Percentiles rank a stretch among this genome's conserved stretches.
These are phyloP conservation scores for Stercorarius parasiticus DNA, from an alignment of 2,113 vertebrate species.

Conservation along the genomic window DNA sequence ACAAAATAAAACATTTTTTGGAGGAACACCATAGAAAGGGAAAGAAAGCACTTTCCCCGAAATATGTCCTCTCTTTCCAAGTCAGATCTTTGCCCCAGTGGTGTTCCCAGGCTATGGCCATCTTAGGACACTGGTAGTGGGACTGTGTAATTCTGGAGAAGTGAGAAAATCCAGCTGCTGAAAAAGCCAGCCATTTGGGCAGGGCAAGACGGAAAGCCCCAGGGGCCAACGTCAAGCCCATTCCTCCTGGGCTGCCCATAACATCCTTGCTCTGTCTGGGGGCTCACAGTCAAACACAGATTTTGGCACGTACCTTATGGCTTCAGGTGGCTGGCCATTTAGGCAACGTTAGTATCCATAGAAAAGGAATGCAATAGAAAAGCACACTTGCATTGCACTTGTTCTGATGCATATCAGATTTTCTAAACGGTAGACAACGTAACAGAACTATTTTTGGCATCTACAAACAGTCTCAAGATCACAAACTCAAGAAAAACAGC, in stretches of 20 bases:
- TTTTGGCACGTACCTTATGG: neutral
- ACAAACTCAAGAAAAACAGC: neutral
- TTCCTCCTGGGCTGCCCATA: neutral
- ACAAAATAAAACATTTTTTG: neutral
- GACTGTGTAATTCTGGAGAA: neutral
- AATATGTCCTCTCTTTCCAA: neutral
- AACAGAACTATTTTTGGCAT: neutral
- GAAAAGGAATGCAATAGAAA: neutral
- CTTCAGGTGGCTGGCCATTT: neutral
- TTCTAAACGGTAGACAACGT: neutral
- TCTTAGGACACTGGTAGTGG: neutral
- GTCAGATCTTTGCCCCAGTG: neutral
- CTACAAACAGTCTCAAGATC: neutral
- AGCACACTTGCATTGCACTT: neutral
- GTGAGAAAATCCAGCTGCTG: neutral
- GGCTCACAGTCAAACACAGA: neutral
- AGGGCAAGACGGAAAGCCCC: neutral
- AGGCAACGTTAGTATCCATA: neutral
- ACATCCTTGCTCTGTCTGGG: accelerated
- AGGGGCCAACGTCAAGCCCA: neutral
- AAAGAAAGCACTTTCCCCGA: neutral
- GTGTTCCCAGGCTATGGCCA: neutral
- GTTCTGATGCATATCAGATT: neutral
- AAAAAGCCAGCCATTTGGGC: neutral
- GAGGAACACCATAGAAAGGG: neutral